A percentile compares a stretch with the other conserved stretches of the same genome.
These are phyloP conservation scores for Sylvietta virens DNA, from an alignment of 2,113 vertebrate species.

Conservation along the genomic window DNA sequence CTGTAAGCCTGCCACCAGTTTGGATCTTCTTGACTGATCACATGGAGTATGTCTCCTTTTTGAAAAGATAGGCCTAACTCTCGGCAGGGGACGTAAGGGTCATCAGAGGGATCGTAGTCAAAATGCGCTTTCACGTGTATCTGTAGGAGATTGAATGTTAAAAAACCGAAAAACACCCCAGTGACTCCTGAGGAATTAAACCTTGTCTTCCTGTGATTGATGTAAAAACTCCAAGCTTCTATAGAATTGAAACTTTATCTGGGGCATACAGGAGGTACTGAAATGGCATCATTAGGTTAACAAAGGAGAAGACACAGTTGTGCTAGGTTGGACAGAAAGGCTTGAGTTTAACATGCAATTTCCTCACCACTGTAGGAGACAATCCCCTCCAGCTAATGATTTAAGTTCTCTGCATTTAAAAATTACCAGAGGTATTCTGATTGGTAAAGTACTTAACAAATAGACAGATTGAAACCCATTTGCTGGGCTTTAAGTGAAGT, in stretches of 20 bases:
- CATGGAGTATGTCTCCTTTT: conserved; percentile 94
- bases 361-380: not conserved
- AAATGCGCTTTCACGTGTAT: conserved; percentile 93
- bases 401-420: not conserved
- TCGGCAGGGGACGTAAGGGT: conserved; percentile 92
- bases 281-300: not conserved
- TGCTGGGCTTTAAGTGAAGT: not conserved
- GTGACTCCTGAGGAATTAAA: not conserved
- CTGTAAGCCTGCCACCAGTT: conserved; percentile 98
- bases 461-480: not conserved
- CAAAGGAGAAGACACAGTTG: not conserved
- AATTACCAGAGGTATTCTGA: not conserved
- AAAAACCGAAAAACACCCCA: not conserved
- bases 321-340: not conserved
- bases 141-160: conserved; percentile 65
- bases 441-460: not conserved
- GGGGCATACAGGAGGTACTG: not conserved
- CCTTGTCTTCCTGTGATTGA: not conserved
- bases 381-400: accelerated
- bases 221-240: not conserved
- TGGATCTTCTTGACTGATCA: conserved; percentile 95
- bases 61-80: conserved; percentile 93
- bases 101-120: conserved; percentile 94
- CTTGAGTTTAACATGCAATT: not conserved
- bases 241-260: not conserved